phyloP scores from a whole-genome alignment of 2,797 vertebrate species.

The Lepus oiostolus region DNA sequence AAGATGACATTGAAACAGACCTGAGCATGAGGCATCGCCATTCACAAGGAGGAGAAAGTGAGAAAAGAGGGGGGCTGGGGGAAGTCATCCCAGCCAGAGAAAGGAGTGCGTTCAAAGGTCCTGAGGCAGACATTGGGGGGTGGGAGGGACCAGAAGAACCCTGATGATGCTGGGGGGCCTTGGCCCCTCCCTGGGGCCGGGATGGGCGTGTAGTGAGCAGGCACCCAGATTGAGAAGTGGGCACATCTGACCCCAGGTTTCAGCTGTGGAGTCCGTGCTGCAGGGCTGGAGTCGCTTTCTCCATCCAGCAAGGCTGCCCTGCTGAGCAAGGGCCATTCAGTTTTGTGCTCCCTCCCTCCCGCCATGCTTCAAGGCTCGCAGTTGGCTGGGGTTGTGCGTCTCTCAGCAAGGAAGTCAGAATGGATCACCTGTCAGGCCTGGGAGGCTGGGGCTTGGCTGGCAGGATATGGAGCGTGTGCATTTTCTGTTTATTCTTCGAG shows the following conservation, averaged over 20 bases:
- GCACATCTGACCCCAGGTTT: neutral
- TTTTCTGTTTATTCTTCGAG: slow-evolving; percentile 75
- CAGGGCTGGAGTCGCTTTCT: neutral
- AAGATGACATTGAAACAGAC: neutral
- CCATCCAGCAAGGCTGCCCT: too few relatives aligned
- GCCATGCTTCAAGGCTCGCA: neutral
- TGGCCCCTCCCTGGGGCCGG: too few relatives aligned
- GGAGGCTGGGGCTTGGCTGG: slow-evolving; percentile 28
- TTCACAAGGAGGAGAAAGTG: neutral
- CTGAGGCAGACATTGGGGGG: neutral
- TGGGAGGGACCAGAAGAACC: neutral
- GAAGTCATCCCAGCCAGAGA: neutral
- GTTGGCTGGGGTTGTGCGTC: neutral
- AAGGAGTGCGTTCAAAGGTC: neutral
- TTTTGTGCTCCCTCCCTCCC: neutral
- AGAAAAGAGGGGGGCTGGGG: neutral
- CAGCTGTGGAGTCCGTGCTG: neutral
- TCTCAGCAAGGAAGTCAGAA: slow-evolving; percentile 39
- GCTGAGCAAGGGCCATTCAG: neutral
- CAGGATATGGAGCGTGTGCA: slow-evolving; percentile 66
- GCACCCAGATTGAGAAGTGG: neutral
- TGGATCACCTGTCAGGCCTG: slow-evolving; percentile 69
- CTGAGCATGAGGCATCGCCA: accelerated
- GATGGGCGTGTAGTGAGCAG: too few relatives aligned
- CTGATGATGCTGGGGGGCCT: too few relatives aligned